A percentile compares a stretch with the other conserved stretches of the same genome.
phyloP scores from a whole-genome alignment of 2,888 invertebrate species.

The Chorisops tibialis region DNA sequence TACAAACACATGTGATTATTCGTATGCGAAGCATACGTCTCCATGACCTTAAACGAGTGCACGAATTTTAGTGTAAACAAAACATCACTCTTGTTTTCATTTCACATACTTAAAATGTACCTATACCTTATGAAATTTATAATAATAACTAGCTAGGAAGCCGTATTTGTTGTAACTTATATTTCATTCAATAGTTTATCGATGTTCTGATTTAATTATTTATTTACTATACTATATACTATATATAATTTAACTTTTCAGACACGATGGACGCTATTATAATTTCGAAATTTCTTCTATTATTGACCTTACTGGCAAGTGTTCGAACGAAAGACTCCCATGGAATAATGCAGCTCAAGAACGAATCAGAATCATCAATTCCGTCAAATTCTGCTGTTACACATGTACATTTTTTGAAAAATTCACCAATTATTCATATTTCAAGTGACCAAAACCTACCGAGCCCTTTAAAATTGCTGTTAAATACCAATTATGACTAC shows the following conservation, averaged over 20 bases:
- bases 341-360: not conserved
- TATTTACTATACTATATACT: no score
- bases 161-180: no score
- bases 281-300: conserved; percentile 12
- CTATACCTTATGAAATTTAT: no score
- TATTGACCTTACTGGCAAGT: conserved; percentile 3
- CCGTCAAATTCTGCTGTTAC: not conserved
- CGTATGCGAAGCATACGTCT: no score
- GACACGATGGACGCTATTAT: conserved; percentile 20
- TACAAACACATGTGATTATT: no score
- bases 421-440: not conserved
- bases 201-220: no score
- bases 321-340: not conserved
- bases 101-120: no score
- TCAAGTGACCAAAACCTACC: not conserved
- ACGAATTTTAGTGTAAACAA: no score
- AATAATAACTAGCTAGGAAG: no score
- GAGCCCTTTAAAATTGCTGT: conserved; percentile 26
- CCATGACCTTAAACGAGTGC: no score
- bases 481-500: conserved; percentile 10
- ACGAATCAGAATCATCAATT: not conserved
- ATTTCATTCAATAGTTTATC: no score
- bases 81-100: no score
- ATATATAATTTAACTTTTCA: not conserved
- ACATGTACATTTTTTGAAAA: not conserved